Evolutionary conservation across 2,888 invertebrate species (phyloP), one percentile per base, ranked within the genome.

Genomic region (Yponomeuta malinellus): DNA sequence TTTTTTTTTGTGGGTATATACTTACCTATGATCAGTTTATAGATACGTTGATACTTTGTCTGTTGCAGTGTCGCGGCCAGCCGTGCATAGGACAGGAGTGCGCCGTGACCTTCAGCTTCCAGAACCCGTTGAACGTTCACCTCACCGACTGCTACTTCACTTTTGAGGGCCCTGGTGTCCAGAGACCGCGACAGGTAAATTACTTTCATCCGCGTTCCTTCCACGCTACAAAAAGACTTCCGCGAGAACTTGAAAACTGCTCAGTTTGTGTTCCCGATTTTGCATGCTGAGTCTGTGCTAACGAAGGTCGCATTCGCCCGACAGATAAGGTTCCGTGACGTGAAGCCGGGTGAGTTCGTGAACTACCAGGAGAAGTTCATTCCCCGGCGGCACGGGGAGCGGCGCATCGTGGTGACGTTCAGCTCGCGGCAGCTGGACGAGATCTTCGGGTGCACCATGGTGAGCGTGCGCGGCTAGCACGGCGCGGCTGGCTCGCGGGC

Each of bases 161-260:
- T 2, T 93, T 96, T 72, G 96, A 96, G 87, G 96, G 96, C 43
- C 93, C 95, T 10, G 95, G 96, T 67, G 83, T 95, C 9, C 93
- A 93, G 75, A 89, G 94, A 77, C 94, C 94, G 63, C 92, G 94
- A 82, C 93, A 93, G 83, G 91, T 94, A 80, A 70, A 67, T 9
- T 43, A 43, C 43, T 43, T 43, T 43, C 1, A 43, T 43, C 43
- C 43, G 6, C 5, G 37, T 8, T 1, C 43, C 43, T 33, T 33
- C 33, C 33, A 33, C 33, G 33, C 33, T 8, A 43, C 43, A 43
- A 43, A 43, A 43, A 43, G 6, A 43, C 8, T 43, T 43, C 33
- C 6, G 8, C 9, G 8, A 43, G 6, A 43, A 5, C 8, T 43
- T 5, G 5, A 43, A 8, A 5, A 43, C 43, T 43, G 43, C 43